Conservation (phyloP, 2,797 vertebrate genomes). For the Sebastes matsubarae region DNA sequence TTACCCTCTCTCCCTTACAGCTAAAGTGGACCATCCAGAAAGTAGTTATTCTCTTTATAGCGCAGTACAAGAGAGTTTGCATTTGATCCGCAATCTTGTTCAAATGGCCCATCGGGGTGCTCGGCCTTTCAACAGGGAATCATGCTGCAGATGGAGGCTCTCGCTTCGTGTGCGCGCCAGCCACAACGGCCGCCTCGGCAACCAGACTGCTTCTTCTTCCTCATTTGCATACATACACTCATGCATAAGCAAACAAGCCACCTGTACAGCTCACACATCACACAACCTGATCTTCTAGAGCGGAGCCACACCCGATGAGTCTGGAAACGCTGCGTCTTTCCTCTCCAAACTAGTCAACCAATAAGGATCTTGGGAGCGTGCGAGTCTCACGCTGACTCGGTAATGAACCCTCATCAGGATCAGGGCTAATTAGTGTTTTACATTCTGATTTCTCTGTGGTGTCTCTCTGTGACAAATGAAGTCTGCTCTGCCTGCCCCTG, state of each 20-base stretch:
- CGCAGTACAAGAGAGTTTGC: background rate
- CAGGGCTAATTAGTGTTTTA: conserved; percentile 78
- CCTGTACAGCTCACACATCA: conserved; percentile 40
- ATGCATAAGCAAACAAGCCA: conserved; percentile 55
- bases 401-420: conserved; percentile 75
- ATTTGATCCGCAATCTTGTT: conserved; percentile 43
- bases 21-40: conserved; percentile 21
- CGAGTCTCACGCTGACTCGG: conserved; percentile 51
- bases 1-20: conserved; percentile 1
- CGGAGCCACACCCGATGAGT: conserved; percentile 5
- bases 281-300: background rate
- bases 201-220: background rate
- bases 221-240: conserved; percentile 56
- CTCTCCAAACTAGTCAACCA: conserved; percentile 37
- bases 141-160: conserved; percentile 36
- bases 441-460: conserved; percentile 75
- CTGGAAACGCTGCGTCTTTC: conserved; percentile 3
- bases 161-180: conserved; percentile 21
- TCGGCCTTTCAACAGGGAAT: conserved; percentile 43
- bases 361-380: conserved; percentile 34
- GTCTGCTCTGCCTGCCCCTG: conserved; percentile 54
- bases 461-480: conserved; percentile 70
- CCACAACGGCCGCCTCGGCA: conserved; percentile 17
- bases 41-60: conserved; percentile 33
- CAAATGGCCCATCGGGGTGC: conserved; percentile 34